These are phyloP conservation scores for Ophioderma brevispina DNA, from an alignment of 35 echinoderm and acorn worm species.

Conservation along the genomic window DNA sequence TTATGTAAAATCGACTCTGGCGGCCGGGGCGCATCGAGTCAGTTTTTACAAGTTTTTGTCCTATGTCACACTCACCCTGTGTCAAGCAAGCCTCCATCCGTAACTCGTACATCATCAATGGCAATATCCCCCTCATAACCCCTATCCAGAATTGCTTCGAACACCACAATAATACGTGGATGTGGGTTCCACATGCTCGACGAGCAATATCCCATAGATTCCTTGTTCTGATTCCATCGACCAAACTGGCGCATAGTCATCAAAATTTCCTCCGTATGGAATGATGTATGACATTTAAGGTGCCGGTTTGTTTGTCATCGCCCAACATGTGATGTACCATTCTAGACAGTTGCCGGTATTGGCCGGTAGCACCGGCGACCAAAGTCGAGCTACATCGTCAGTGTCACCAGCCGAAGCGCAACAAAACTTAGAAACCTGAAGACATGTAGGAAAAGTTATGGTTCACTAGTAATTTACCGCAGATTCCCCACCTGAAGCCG, in stretches of 20 bases:
- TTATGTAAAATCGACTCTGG: too few species aligned
- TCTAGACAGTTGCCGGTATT: conserved; percentile 44
- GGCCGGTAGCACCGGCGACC: conserved; percentile 5
- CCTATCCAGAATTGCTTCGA: conserved; percentile 46
- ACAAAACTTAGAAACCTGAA: conserved; percentile 70
- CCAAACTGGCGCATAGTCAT: conserved; percentile 45
- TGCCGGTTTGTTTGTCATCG: conserved; percentile 41
- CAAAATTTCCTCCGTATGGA: background rate
- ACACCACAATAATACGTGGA: conserved; percentile 58
- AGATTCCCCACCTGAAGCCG: too few species aligned
- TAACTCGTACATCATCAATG: conserved; percentile 59
- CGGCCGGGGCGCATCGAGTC: too few species aligned
- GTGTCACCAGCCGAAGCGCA: background rate
- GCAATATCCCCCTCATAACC: conserved; percentile 39
- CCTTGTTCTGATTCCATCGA: conserved; percentile 45
- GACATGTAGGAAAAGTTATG: too few species aligned
- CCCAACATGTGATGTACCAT: conserved; percentile 88
- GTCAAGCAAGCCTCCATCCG: conserved; percentile 26
- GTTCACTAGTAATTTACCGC: too few species aligned
- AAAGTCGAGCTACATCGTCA: conserved; percentile 36
- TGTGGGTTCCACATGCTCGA: background rate
- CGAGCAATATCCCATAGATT: conserved; percentile 51
- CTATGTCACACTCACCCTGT: conserved; percentile 50
- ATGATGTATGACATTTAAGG: conserved; percentile 69
- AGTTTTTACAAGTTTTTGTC: too few species aligned